Conservation (phyloP, 2,113 vertebrate genomes). For the Caranx melampygus region DNA sequence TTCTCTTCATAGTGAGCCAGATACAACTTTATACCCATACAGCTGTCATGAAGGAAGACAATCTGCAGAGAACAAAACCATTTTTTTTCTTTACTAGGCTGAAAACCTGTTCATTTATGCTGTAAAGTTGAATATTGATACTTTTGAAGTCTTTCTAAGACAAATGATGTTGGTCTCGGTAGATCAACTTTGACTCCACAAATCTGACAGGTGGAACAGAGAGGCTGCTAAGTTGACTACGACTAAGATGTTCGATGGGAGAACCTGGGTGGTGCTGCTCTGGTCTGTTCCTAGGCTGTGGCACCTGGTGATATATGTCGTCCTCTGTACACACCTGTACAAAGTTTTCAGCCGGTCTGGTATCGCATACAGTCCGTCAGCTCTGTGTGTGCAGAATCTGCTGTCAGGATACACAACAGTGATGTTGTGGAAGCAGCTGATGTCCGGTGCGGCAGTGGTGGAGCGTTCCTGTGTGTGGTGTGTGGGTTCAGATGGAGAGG, state of each 20-base stretch:
- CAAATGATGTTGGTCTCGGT: no score
- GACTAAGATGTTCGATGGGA: neutral
- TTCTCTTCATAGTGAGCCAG: no score
- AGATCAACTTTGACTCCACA: neutral
- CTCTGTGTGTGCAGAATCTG: slow-evolving; percentile 57
- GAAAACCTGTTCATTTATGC: no score
- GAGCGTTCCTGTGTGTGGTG: neutral
- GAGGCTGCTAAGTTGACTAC: neutral
- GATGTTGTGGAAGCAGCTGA: slow-evolving; percentile 51
- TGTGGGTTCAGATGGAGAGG: neutral
- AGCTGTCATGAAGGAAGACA: no score
- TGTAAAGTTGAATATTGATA: no score
- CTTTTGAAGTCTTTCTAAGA: no score
- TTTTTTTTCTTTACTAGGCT: no score
- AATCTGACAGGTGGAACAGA: neutral
- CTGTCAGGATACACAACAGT: slow-evolving; percentile 29
- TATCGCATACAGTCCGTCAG: slow-evolving; percentile 55
- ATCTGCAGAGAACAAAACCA: no score
- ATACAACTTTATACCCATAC: no score
- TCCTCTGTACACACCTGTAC: slow-evolving; percentile 54
- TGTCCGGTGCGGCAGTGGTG: neutral
- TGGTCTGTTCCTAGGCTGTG: slow-evolving; percentile 2
- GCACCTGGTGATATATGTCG: slow-evolving; percentile 57
- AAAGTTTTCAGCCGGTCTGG: slow-evolving; percentile 9
- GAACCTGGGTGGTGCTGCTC: neutral